Conservation (phyloP, 2,797 vertebrate species). For the Pseudopleuronectes americanus region DNA sequence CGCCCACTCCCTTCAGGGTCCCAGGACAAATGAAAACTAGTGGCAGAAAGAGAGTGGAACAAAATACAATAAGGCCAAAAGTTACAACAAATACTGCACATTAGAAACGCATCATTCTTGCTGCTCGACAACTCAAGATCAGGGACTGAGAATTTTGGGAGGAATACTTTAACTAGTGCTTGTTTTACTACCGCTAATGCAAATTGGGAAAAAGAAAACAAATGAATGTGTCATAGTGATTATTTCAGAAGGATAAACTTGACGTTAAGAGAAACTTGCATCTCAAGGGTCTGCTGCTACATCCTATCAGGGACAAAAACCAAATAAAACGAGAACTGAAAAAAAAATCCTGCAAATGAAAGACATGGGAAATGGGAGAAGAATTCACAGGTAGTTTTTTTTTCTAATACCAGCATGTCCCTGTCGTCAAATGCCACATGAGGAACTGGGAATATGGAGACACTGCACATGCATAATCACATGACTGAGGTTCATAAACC, state of each 20-base stretch:
- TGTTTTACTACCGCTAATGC: constrained; percentile 58
- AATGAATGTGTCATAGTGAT: constrained; percentile 56
- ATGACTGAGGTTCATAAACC: constrained; percentile 72
- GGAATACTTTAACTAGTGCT: constrained; percentile 64
- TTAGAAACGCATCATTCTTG: constrained; percentile 59
- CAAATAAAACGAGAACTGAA: constrained; percentile 54
- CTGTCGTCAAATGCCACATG: constrained; percentile 64
- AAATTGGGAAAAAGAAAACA: constrained; percentile 39
- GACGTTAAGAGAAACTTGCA: constrained; percentile 72
- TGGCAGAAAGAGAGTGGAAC: constrained; percentile 83
- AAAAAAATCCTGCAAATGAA: constrained; percentile 82
- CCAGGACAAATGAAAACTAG: constrained; percentile 99
- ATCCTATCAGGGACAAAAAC: constrained; percentile 74
- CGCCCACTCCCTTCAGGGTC: constrained; percentile 94
- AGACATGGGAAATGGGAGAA: constrained; percentile 68
- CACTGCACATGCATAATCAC: constrained; percentile 81
- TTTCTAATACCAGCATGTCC: constrained; percentile 53
- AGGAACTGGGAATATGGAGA: constrained; percentile 70
- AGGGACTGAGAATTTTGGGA: constrained; percentile 70
- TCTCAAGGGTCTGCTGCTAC: constrained; percentile 80
- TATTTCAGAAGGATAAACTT: constrained; percentile 60
- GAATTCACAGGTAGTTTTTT: constrained; percentile 38
- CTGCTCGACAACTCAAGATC: constrained; percentile 66
- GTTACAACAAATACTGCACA: constrained; percentile 3
- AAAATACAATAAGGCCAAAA: constrained; percentile 46